phyloP scores from a whole-genome alignment of 92 coral and sea anemone genomes.

The Actinostola sp. region DNA sequence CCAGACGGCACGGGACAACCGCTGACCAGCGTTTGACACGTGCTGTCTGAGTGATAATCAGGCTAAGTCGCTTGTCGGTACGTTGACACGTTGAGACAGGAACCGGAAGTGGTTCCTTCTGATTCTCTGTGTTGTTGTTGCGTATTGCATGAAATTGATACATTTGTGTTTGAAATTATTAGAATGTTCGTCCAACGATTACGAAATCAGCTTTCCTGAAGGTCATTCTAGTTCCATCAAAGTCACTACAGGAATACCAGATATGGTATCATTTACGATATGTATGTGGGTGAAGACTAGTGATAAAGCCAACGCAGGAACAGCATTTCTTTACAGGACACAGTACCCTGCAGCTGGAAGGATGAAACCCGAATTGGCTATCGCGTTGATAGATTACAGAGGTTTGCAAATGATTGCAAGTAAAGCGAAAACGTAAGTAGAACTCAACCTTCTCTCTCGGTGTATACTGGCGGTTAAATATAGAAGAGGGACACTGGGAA shows the following conservation, averaged over 20 bases:
- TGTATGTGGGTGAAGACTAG: constrained; percentile 74
- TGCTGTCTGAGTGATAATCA: too few relatives aligned
- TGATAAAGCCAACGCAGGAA: constrained; percentile 53
- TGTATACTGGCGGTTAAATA: too few relatives aligned
- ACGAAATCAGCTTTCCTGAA: constrained; percentile 50
- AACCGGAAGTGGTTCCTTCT: too few relatives aligned
- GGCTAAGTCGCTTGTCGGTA: too few relatives aligned
- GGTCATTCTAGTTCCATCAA: constrained; percentile 58
- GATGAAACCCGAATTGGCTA: constrained; percentile 45
- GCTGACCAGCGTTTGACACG: too few relatives aligned
- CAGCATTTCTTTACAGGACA: constrained; percentile 65
- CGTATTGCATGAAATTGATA: too few relatives aligned
- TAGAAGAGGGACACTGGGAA: too few relatives aligned
- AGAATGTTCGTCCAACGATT: constrained; percentile 24
- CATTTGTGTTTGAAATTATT: too few relatives aligned
- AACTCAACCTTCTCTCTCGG: not conserved
- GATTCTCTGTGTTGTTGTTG: too few relatives aligned
- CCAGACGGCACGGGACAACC: too few relatives aligned
- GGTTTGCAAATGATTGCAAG: constrained; percentile 30
- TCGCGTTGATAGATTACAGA: constrained; percentile 53
- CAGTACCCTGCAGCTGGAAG: constrained; percentile 19
- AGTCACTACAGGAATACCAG: constrained; percentile 56
- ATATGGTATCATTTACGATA: constrained; percentile 51
- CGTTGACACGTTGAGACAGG: too few relatives aligned
- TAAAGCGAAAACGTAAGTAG: constrained; percentile 31